Percentiles rank a stretch among this genome's conserved stretches.
phyloP scores from a whole-genome alignment of 2,113 vertebrate genomes.

The Aphyosemion australe region DNA sequence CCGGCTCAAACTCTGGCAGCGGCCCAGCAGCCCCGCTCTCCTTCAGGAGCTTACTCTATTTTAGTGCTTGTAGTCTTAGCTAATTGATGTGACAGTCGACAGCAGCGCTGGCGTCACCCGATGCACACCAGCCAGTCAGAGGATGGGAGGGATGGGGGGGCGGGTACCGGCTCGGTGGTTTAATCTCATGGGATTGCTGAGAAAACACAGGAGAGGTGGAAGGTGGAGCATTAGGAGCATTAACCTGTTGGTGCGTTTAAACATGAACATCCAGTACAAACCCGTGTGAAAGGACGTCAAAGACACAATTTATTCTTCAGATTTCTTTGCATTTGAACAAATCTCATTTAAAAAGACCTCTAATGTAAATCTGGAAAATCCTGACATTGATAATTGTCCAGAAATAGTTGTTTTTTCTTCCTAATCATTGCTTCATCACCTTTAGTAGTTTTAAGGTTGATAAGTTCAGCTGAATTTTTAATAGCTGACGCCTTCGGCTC shows the following conservation, averaged over 20 bases:
- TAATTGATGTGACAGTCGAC: constrained; percentile 39
- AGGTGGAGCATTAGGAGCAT: constrained; percentile 26
- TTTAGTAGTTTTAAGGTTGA: no score
- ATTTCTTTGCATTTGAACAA: no score
- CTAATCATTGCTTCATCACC: no score
- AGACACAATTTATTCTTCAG: no score
- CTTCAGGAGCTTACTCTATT: constrained; percentile 10
- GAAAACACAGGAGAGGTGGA: constrained; percentile 36
- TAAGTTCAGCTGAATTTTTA: no score
- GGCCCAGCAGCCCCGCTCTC: not conserved
- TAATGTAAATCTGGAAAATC: no score
- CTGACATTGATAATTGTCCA: no score
- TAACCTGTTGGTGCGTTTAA: constrained; percentile 32
- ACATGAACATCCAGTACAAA: not conserved
- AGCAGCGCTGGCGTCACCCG: constrained; percentile 41
- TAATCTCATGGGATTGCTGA: constrained; percentile 60
- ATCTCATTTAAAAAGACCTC: no score
- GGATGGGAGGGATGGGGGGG: not conserved
- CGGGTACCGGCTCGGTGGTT: constrained; percentile 22
- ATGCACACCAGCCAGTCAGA: constrained; percentile 51
- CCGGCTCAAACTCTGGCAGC: constrained; percentile 1
- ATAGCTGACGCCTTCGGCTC: no score
- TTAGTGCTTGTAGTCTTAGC: constrained; percentile 17
- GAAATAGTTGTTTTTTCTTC: no score
- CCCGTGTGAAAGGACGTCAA: not conserved